Evolutionary conservation across 2,888 invertebrate species (phyloP).

Genomic region (Lasioglossum marginatum): DNA sequence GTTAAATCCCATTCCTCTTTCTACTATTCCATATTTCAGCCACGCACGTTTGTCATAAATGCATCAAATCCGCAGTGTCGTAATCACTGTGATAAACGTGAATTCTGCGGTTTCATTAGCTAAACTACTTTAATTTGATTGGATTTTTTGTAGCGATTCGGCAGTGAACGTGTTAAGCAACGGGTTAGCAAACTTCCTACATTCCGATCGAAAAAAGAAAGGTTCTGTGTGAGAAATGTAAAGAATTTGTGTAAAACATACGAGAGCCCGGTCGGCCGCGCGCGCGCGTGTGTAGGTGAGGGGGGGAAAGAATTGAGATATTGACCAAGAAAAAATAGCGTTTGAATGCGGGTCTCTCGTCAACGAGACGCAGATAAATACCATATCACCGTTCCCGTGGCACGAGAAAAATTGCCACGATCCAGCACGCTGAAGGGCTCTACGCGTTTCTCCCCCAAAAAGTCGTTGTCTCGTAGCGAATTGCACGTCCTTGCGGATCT

Average conservation of each 20-base stretch:
- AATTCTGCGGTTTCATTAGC: neutral
- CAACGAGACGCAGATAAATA: slow-evolving; percentile 56
- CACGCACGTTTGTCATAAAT: no score
- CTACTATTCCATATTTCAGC: no score
- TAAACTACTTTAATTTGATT: neutral
- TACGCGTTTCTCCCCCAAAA: slow-evolving; percentile 29
- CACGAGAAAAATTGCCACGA: slow-evolving; percentile 56
- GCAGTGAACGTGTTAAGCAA: neutral
- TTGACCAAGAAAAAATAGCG: slow-evolving; percentile 12
- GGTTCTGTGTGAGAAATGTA: neutral
- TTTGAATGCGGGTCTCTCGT: slow-evolving; percentile 37
- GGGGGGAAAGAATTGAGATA: slow-evolving; percentile 18
- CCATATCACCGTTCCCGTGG: slow-evolving; percentile 36
- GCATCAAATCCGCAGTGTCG: no score
- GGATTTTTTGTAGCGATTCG: neutral
- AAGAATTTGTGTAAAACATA: neutral
- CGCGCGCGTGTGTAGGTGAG: neutral
- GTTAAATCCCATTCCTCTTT: no score
- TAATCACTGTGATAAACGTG: neutral
- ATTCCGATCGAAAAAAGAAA: neutral
- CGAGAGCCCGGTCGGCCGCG: neutral
- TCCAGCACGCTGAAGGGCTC: slow-evolving; percentile 27
- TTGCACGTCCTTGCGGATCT: slow-evolving; percentile 51
- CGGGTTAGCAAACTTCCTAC: neutral
- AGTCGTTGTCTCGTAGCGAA: slow-evolving; percentile 56